These are phyloP conservation scores for Aporophyla nigra DNA, from an alignment of 2,888 invertebrate species.

Conservation along the genomic window DNA sequence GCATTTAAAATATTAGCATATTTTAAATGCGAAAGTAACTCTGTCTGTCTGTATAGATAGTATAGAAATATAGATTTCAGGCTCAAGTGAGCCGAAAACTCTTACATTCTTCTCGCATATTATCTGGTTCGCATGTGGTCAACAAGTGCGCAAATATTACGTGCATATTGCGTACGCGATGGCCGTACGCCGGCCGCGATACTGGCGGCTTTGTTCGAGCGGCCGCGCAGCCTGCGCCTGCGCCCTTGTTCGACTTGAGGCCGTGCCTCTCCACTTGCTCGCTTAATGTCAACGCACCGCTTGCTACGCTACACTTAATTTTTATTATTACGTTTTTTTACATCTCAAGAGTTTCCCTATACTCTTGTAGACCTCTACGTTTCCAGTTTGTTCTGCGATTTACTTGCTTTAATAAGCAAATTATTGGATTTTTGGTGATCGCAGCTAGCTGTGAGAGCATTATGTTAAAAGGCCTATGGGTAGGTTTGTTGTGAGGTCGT, in stretches of 20 bases:
- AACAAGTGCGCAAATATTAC: constrained; percentile 64
- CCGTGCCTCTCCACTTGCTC: constrained; percentile 80
- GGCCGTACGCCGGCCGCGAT: constrained; percentile 54
- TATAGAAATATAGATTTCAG: too few relatives aligned
- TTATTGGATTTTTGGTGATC: constrained; percentile 6
- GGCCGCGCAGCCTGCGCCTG: constrained; percentile 61
- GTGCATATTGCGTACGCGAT: constrained; percentile 67
- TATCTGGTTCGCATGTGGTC: constrained; percentile 28
- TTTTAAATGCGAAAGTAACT: too few relatives aligned
- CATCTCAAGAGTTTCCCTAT: constrained; percentile 62
- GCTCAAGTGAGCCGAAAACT: background rate
- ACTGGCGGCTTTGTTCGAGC: constrained; percentile 67
- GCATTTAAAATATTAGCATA: too few relatives aligned
- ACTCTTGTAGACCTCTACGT: constrained; percentile 59
- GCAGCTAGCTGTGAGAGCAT: background rate
- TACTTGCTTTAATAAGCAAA: constrained; percentile 1
- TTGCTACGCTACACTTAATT: constrained; percentile 64
- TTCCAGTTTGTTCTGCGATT: constrained; percentile 49
- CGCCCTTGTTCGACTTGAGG: constrained; percentile 84
- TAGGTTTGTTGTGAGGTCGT: background rate
- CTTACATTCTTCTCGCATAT: constrained; percentile 30
- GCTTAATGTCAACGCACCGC: constrained; percentile 82
- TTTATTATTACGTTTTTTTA: constrained; percentile 69
- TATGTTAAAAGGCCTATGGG: background rate
- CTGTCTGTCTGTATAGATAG: too few relatives aligned